A percentile compares a stretch with the other conserved stretches of the same genome.
Evolutionary conservation across 2,797 vertebrate species (phyloP).

Genomic region (Leptoclinus maculatus): DNA sequence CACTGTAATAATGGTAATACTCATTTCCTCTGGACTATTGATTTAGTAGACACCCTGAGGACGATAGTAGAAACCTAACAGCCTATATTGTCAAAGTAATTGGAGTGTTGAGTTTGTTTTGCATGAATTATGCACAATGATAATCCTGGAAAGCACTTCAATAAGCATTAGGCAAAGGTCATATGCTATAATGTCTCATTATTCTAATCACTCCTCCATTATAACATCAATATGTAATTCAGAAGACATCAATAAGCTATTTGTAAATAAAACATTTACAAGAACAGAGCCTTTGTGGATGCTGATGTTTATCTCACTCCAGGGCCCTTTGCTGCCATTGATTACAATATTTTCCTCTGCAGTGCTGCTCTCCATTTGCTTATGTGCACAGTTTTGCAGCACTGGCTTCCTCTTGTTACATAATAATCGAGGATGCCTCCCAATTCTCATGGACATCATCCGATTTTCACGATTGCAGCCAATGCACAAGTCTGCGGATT

Average conservation of each 20-base stretch:
- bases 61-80: slow-evolving; percentile 28
- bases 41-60: slow-evolving; percentile 29
- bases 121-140: slow-evolving; percentile 61
- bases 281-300: slow-evolving; percentile 33
- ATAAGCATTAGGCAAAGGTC: slow-evolving; percentile 63
- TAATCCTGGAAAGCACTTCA: slow-evolving; percentile 57
- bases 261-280: slow-evolving; percentile 66
- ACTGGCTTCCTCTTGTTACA: slow-evolving; percentile 39
- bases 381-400: slow-evolving; percentile 45
- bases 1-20: slow-evolving; percentile 10
- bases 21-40: slow-evolving; percentile 33
- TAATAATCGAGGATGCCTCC: slow-evolving; percentile 57
- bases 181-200: slow-evolving; percentile 43
- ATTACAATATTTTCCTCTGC: slow-evolving; percentile 41
- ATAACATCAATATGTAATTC: slow-evolving; percentile 54
- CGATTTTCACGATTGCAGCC: slow-evolving; percentile 75
- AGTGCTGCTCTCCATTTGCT: slow-evolving; percentile 54
- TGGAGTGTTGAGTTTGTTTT: slow-evolving; percentile 47
- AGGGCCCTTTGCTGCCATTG: slow-evolving; percentile 42
- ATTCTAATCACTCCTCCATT: slow-evolving; percentile 60
- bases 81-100: slow-evolving; percentile 37
- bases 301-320: slow-evolving; percentile 58
- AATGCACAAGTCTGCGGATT: slow-evolving; percentile 64
- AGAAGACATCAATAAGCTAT: slow-evolving; percentile 42
- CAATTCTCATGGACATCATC: slow-evolving; percentile 71